Conservation (phyloP, 2,888 invertebrate genomes). For the Hedychridium roseum region DNA sequence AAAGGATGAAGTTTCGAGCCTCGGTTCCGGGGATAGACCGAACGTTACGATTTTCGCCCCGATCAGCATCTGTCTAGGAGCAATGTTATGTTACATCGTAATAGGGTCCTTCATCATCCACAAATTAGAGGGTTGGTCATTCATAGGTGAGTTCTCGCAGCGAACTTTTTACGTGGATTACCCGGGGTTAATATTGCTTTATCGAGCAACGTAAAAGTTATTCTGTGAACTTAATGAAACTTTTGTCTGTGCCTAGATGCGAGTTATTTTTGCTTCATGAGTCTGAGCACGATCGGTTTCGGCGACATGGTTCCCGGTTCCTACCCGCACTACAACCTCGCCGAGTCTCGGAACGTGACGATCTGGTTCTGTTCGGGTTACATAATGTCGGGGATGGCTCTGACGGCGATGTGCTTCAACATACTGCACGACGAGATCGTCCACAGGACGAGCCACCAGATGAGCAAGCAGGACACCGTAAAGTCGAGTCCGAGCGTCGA, state of each 20-base stretch:
- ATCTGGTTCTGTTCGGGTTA: slow-evolving; percentile 91
- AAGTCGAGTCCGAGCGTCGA: slow-evolving; percentile 73
- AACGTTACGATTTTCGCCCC: slow-evolving; percentile 84
- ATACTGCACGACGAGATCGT: slow-evolving; percentile 89
- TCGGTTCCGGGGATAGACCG: slow-evolving; percentile 65
- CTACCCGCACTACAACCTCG: slow-evolving; percentile 68
- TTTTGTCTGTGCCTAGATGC: slow-evolving; percentile 58
- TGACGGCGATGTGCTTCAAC: slow-evolving; percentile 91
- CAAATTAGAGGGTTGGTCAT: slow-evolving; percentile 89
- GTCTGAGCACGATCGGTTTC: slow-evolving; percentile 90
- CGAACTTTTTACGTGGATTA: not conserved
- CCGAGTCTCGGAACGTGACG: slow-evolving; percentile 72
- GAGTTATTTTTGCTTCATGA: slow-evolving; percentile 93
- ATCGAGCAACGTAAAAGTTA: too few relatives aligned
- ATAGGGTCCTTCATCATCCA: slow-evolving; percentile 89
- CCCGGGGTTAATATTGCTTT: too few relatives aligned
- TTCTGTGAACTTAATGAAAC: too few relatives aligned
- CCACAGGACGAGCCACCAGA: slow-evolving; percentile 78
- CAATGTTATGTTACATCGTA: slow-evolving; percentile 91
- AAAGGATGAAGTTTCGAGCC: slow-evolving; percentile 66
- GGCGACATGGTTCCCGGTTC: slow-evolving; percentile 84
- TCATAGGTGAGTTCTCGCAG: slow-evolving; percentile 78
- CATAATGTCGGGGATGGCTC: slow-evolving; percentile 85
- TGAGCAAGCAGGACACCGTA: slow-evolving; percentile 69
- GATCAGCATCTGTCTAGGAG: slow-evolving; percentile 84